Conservation (phyloP, 2,797 vertebrate genomes). For the Macropodus opercularis region DNA sequence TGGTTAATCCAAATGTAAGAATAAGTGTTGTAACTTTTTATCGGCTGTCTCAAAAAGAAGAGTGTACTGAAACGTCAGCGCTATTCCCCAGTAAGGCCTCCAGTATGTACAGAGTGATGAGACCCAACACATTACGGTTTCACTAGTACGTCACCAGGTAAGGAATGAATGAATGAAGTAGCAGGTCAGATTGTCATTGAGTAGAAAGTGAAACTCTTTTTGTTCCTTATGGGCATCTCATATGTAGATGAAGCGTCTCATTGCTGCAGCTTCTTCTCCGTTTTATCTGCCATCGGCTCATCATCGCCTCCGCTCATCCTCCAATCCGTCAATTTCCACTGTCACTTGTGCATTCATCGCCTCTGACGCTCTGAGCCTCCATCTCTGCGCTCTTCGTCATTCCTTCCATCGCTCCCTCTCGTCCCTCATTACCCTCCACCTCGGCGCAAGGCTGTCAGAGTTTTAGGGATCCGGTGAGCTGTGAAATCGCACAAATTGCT, state of each 20-base stretch:
- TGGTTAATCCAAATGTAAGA: conserved; percentile 49
- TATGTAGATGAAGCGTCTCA: neutral
- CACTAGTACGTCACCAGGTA: too few relatives aligned
- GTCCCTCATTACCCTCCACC: conserved; percentile 53
- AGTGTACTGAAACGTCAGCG: neutral
- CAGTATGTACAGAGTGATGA: too few relatives aligned
- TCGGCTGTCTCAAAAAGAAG: too few relatives aligned
- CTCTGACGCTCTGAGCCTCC: conserved; percentile 24
- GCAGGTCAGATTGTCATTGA: neutral
- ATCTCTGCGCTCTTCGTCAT: conserved; percentile 37
- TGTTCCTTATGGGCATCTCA: conserved; percentile 2
- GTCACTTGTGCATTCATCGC: conserved; percentile 23
- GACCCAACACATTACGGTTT: too few relatives aligned
- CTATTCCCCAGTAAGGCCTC: too few relatives aligned
- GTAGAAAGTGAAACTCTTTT: neutral
- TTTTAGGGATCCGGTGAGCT: conserved; percentile 82
- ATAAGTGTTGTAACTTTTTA: conserved; percentile 28
- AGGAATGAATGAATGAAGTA: too few relatives aligned
- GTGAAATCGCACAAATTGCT: conserved; percentile 89
- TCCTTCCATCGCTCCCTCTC: conserved; percentile 38
- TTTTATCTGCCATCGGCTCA: conserved; percentile 15
- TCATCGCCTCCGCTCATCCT: conserved; percentile 23
- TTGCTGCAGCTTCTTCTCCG: conserved; percentile 14
- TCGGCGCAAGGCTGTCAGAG: conserved; percentile 80
- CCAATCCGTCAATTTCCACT: conserved; percentile 35